Conservation (phyloP, 2,888 invertebrate species). For the Germaria angustata region DNA sequence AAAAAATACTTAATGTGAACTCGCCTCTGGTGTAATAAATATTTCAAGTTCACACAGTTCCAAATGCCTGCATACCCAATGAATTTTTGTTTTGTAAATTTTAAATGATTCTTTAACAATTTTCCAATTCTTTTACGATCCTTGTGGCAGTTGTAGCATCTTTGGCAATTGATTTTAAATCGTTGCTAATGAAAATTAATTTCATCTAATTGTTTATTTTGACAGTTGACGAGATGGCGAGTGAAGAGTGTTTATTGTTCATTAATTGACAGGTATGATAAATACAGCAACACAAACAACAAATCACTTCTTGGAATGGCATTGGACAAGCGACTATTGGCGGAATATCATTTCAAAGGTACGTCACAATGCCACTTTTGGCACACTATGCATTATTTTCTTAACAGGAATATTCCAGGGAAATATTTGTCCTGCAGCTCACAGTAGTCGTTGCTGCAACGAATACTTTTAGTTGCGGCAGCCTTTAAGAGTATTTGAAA, state of each 20-base stretch:
- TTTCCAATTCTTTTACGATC: constrained; percentile 8
- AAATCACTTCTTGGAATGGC: constrained; percentile 34
- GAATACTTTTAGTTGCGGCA: constrained; percentile 58
- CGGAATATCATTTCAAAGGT: not conserved
- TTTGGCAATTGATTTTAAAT: constrained; percentile 71
- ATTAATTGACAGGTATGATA: constrained; percentile 69
- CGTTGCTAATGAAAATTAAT: constrained; percentile 76
- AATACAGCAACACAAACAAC: constrained; percentile 5
- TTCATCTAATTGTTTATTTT: constrained; percentile 74
- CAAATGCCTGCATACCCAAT: constrained; percentile 23
- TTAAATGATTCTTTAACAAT: constrained; percentile 39
- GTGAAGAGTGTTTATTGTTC: constrained; percentile 66
- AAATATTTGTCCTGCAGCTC: not conserved
- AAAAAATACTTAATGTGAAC: constrained; percentile 41
- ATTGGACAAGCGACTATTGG: constrained; percentile 5
- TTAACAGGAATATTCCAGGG: not conserved
- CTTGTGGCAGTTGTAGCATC: constrained; percentile 21
- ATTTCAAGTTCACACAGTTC: constrained; percentile 40
- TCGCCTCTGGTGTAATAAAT: constrained; percentile 50
- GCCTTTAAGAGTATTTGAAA: constrained; percentile 19
- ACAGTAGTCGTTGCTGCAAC: constrained; percentile 42
- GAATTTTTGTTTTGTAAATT: constrained; percentile 14
- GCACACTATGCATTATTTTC: not conserved
- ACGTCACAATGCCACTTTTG: constrained; percentile 15
- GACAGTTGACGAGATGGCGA: constrained; percentile 71